phyloP scores from a whole-genome alignment of 2,888 invertebrate genomes.

The Spilosoma lubricipeda region DNA sequence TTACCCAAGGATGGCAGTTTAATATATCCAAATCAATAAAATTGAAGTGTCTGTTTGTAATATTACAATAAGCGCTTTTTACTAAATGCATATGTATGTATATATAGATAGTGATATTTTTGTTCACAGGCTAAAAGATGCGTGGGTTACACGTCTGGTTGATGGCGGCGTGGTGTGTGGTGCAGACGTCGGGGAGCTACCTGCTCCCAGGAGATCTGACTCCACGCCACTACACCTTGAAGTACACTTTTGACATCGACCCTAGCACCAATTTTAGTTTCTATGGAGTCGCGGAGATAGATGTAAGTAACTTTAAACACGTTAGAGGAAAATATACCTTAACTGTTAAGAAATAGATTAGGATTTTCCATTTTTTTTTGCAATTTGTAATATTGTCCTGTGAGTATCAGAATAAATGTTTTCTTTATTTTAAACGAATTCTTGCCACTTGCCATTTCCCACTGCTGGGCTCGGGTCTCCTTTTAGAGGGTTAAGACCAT shows the following conservation, averaged over 20 bases:
- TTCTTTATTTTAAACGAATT: no score
- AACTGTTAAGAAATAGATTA: neutral
- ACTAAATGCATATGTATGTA: no score
- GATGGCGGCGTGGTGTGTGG: slow-evolving; percentile 42
- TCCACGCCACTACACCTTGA: slow-evolving; percentile 84
- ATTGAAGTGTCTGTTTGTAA: no score
- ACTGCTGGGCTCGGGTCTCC: no score
- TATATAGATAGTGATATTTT: no score
- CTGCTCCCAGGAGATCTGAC: slow-evolving; percentile 83
- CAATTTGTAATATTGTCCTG: no score
- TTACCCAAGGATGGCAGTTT: neutral
- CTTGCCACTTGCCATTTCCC: no score
- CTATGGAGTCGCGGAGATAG: slow-evolving; percentile 85
- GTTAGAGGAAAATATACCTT: neutral
- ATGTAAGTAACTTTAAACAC: slow-evolving; percentile 72
- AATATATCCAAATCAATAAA: no score
- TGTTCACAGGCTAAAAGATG: slow-evolving; percentile 47
- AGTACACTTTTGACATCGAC: slow-evolving; percentile 75
- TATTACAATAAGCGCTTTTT: no score
- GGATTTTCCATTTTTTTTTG: neutral
- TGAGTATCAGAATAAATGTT: no score
- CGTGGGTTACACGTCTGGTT: slow-evolving; percentile 44
- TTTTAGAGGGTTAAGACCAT: no score
- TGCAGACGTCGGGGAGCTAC: slow-evolving; percentile 62
- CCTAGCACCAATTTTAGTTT: slow-evolving; percentile 83